These are phyloP conservation scores for Oenanthe oenanthe DNA, from an alignment of 2,113 vertebrate genomes.

Conservation along the genomic window DNA sequence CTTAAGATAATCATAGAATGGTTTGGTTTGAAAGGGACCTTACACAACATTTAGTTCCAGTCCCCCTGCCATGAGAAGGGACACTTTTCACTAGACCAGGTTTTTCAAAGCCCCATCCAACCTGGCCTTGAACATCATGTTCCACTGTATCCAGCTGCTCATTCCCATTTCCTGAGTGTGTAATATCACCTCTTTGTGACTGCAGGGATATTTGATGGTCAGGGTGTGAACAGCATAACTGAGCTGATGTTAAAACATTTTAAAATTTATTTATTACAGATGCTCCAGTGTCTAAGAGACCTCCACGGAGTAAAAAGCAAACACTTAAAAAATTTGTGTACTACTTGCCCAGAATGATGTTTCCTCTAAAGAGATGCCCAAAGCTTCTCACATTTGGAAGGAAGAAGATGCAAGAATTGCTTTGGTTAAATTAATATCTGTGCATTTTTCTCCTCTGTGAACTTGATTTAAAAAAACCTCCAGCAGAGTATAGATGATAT, in stretches of 20 bases:
- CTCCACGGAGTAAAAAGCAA: neutral
- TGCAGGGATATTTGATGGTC: neutral
- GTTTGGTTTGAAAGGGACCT: neutral
- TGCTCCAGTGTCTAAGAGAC: neutral
- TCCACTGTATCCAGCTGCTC: neutral
- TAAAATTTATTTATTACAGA: neutral
- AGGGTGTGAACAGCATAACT: neutral
- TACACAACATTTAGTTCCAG: neutral
- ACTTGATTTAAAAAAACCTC: neutral
- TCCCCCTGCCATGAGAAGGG: fast-evolving
- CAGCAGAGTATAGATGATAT: neutral
- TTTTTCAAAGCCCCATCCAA: neutral
- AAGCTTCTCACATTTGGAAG: neutral
- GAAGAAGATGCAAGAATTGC: neutral
- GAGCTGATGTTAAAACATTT: neutral
- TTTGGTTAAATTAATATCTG: neutral
- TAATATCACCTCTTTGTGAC: neutral
- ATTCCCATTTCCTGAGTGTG: neutral
- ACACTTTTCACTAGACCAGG: neutral
- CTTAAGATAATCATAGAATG: neutral
- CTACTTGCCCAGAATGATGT: neutral
- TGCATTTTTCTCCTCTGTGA: neutral
- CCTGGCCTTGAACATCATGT: neutral
- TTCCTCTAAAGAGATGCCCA: neutral
- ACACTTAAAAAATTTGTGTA: neutral